Percentiles rank a stretch among this genome's conserved stretches.
These are phyloP conservation scores for Penaeus indicus DNA, from an alignment of 1,140 invertebrate species.

Conservation along the genomic window DNA sequence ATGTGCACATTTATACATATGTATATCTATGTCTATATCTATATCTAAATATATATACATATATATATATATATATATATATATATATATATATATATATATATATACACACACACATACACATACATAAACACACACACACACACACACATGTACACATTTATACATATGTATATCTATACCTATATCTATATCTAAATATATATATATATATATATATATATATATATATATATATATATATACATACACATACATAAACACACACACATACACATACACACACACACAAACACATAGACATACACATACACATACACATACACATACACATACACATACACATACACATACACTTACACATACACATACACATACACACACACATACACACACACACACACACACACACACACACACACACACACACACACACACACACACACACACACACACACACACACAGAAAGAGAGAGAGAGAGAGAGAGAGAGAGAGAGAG, in stretches of 20 bases:
- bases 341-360: too few relatives aligned
- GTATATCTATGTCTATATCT: not conserved
- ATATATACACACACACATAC: too few relatives aligned
- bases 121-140: too few relatives aligned
- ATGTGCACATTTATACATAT: not conserved
- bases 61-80: too few relatives aligned
- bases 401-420: too few relatives aligned
- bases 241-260: not conserved
- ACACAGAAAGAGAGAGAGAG: too few relatives aligned
- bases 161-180: not conserved
- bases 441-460: too few relatives aligned
- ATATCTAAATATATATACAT: not conserved
- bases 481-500: too few relatives aligned
- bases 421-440: too few relatives aligned
- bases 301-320: not conserved
- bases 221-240: not conserved
- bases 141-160: not conserved
- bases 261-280: not conserved
- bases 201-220: not conserved
- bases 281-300: not conserved
- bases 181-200: not conserved
- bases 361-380: too few relatives aligned
- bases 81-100: too few relatives aligned
- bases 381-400: too few relatives aligned
- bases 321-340: not conserved